Percentiles rank a stretch among this genome's conserved stretches.
These are phyloP conservation scores for Tribolium freemani DNA, from an alignment of 2,888 invertebrate genomes.

Conservation along the genomic window DNA sequence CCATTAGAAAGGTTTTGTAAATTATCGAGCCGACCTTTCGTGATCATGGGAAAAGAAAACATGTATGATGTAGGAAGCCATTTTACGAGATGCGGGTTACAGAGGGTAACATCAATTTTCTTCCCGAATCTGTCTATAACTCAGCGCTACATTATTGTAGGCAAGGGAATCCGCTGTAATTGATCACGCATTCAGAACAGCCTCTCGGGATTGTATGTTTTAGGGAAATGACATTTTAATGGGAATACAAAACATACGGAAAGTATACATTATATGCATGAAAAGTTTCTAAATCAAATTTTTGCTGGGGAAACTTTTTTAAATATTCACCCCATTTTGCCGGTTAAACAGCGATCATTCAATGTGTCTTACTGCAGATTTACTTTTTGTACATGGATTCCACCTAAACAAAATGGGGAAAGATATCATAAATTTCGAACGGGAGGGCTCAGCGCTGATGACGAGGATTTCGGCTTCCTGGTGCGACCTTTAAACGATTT, in stretches of 20 bases:
- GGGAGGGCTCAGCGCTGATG: slow-evolving; percentile 8
- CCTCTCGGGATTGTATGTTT: slow-evolving; percentile 57
- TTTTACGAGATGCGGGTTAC: slow-evolving; percentile 27
- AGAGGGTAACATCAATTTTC: slow-evolving; percentile 51
- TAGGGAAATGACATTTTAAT: slow-evolving; percentile 60
- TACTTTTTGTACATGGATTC: background rate
- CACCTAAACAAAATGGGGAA: slow-evolving; percentile 17
- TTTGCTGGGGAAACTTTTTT: slow-evolving; percentile 30
- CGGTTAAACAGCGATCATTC: slow-evolving; percentile 15
- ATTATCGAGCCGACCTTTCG: background rate
- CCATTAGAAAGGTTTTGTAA: background rate
- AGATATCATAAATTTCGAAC: slow-evolving; percentile 10
- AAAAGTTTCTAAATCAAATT: slow-evolving; percentile 37
- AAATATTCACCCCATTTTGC: slow-evolving; percentile 34
- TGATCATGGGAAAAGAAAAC: slow-evolving; percentile 24
- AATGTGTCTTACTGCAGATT: slow-evolving; percentile 7
- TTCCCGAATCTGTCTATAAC: slow-evolving; percentile 53
- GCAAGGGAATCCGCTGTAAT: slow-evolving; percentile 57
- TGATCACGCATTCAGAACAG: slow-evolving; percentile 59
- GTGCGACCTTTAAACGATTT: slow-evolving; percentile 8
- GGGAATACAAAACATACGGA: slow-evolving; percentile 50
- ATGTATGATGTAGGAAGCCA: slow-evolving; percentile 36
- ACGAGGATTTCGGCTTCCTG: slow-evolving; percentile 15
- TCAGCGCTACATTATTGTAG: slow-evolving; percentile 56
- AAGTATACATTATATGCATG: slow-evolving; percentile 42